These are phyloP conservation scores for Sebastes kiyomatsui DNA, from an alignment of 2,797 vertebrate species.

Conservation along the genomic window DNA sequence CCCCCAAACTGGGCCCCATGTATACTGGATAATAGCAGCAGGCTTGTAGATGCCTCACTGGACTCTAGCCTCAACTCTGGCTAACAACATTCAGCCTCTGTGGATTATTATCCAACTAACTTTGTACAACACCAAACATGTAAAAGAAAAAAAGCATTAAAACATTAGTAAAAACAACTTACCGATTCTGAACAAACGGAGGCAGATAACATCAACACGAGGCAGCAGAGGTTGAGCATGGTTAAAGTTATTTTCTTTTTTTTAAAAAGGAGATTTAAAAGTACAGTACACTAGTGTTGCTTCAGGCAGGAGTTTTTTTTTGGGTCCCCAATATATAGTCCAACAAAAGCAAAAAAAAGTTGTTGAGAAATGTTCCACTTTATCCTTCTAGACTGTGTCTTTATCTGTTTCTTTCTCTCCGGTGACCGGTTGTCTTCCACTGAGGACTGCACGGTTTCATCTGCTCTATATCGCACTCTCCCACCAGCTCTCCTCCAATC, in stretches of 20 bases:
- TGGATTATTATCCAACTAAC: not conserved
- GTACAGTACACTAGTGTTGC: not conserved
- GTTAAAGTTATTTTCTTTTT: not conserved
- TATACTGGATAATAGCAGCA: constrained; percentile 23
- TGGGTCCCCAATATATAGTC: constrained; percentile 30
- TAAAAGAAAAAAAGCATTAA: not conserved
- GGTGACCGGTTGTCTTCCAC: not conserved
- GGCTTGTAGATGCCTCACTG: not conserved
- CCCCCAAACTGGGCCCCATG: constrained; percentile 41
- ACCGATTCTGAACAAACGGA: constrained; percentile 83
- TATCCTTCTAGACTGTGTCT: not conserved
- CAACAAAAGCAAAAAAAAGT: not conserved
- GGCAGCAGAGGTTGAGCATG: constrained; percentile 75
- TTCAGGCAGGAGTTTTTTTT: not conserved
- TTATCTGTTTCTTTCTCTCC: accelerated
- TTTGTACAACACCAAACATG: not conserved
- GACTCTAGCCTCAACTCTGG: not conserved
- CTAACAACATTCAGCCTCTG: constrained; percentile 10
- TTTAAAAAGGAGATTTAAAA: not conserved
- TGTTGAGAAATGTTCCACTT: not conserved
- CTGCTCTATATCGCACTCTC: constrained; percentile 21
- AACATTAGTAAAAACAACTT: constrained; percentile 53
- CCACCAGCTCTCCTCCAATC: constrained; percentile 52
- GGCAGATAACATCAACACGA: constrained; percentile 74
- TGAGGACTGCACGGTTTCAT: not conserved